Base-by-base conservation (phyloP, 2,113 vertebrate genomes). In the Nipponia nippon region DNA sequence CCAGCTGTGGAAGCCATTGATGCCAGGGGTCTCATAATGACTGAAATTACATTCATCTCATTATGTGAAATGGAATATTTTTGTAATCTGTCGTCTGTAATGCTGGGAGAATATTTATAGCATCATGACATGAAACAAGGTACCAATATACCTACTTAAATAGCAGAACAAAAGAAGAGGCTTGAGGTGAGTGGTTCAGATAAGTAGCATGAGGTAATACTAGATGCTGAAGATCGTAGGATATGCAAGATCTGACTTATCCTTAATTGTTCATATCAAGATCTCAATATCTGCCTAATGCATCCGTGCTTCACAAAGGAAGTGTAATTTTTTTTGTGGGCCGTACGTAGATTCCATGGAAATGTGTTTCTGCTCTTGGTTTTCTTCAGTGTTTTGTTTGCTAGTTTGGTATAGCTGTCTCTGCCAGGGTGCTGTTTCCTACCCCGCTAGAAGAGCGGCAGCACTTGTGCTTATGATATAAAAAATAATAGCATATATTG, bases 161-260 rank as follows among this genome's bases (percentile, higher is more conserved):
- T 26, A 80, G 40, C 52, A 91, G 78, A 87, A 80, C 49, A 72
- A 65, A 78, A 73, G 69, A 80, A 79, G 18, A 7, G 38, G 20
- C 29, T 83, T 46, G 52, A 80, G 44, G 65, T 75, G 44, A 69
- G 77, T 4, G 1, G 50, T 89, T 94, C 0, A 1, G 44, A 7
- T 85, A 52, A 69, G 62, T 16, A 87, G 52, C 16, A 22, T 93
- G 93, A 95, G 53, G 75, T 94, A 93, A 84, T 73, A 65, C 7
- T 81, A 58, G 70, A 66, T 50, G 38, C 47, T 53, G 40, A 80
- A 87, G 56, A 76, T 55, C 0, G 1, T 59, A 58, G 46, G 70
- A 77, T 94, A 53, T 83, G n/a, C 90, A 91, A 83, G 87, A 90
- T 69, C 40, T 93, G 83, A 86, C 87, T 95, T 93, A 96, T 32